phyloP scores from a whole-genome alignment of 1,140 invertebrate genomes.

The Drosophila melanogaster region Release_6_plus_ISO1_MT NT_033777.3:30713001-30713500 shows the following conservation, averaged over 20 bases:
- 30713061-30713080: constrained; percentile 83
- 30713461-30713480: constrained; percentile 83
- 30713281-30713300: constrained; percentile 84
- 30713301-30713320: constrained; percentile 64
- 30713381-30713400: constrained; percentile 15
- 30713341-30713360: constrained; percentile 57
- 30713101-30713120: constrained; percentile 83
- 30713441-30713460: constrained; percentile 78
- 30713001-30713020: constrained; percentile 55
- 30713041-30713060: constrained; percentile 49
- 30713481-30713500: constrained; percentile 29
- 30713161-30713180: constrained; percentile 74
- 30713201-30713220: constrained; percentile 55
- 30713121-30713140: constrained; percentile 62
- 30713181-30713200: constrained; percentile 77
- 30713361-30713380: constrained; percentile 43
- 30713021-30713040: constrained; percentile 71
- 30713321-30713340: constrained; percentile 59
- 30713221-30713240: constrained; percentile 18
- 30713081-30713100: constrained; percentile 84
- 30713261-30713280: constrained; percentile 84
- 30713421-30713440: constrained; percentile 52
- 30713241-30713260: constrained; percentile 59
- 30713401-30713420: constrained; percentile 28
- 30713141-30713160: constrained; percentile 76